These are phyloP conservation scores for Hemibagrus wyckioides DNA, from an alignment of 2,113 vertebrate genomes.

Conservation along the genomic window DNA sequence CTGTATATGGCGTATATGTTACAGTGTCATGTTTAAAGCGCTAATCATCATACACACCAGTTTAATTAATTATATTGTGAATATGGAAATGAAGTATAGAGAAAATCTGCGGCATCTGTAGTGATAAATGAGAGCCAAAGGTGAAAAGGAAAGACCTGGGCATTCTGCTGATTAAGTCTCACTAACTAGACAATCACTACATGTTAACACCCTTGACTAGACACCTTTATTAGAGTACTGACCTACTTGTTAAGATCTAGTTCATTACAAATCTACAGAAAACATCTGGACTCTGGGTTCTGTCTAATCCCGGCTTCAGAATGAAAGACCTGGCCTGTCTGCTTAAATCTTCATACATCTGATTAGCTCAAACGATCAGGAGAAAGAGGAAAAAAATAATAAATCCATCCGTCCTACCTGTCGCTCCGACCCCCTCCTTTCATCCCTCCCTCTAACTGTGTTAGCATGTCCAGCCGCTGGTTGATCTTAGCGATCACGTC, in stretches of 20 bases:
- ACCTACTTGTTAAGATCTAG: background rate
- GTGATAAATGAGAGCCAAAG: background rate
- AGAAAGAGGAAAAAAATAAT: no score
- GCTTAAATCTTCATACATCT: background rate
- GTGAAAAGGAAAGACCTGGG: background rate
- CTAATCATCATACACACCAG: no score
- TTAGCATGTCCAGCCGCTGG: conserved; percentile 85
- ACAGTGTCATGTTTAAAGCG: background rate
- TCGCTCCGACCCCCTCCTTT: conserved; percentile 63
- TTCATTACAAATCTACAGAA: background rate
- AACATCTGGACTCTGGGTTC: background rate
- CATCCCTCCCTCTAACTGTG: conserved; percentile 70
- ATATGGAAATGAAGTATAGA: no score
- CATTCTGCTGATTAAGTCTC: background rate
- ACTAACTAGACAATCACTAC: background rate
- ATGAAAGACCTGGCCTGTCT: background rate
- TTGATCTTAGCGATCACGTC: conserved; percentile 86
- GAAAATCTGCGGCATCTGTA: background rate
- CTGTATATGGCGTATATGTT: background rate
- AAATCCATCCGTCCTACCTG: conserved; percentile 64
- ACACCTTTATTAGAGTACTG: background rate
- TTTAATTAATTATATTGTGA: no score
- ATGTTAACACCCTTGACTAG: background rate
- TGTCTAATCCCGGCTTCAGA: background rate
- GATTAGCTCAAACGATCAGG: background rate